Evolutionary conservation across 2,113 vertebrate species (phyloP).

Genomic region (Sporophila hypoxantha): DNA sequence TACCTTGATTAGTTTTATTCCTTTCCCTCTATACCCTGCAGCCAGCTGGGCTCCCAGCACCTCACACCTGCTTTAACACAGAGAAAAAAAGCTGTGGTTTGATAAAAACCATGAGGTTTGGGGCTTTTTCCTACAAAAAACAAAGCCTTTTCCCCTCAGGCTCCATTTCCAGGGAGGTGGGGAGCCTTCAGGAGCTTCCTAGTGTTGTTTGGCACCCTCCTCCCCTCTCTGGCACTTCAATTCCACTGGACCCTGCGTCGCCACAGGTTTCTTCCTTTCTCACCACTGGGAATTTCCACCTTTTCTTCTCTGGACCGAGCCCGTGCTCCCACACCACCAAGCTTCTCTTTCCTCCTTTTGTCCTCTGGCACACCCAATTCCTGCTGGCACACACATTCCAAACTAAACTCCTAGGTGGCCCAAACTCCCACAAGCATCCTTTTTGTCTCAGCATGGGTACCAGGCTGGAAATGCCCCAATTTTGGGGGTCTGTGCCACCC

Average conservation of each 20-base stretch:
- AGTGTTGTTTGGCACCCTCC: background rate
- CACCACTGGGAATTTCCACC: slow-evolving; percentile 5
- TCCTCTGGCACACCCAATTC: background rate
- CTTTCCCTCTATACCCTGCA: background rate
- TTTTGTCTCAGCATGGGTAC: accelerated
- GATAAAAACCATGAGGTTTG: background rate
- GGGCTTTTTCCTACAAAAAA: background rate
- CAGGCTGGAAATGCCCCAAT: background rate
- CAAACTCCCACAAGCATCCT: background rate
- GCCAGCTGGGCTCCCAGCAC: background rate
- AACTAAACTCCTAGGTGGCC: background rate
- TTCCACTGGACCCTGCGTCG: accelerated
- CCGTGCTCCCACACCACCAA: accelerated
- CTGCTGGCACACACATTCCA: background rate
- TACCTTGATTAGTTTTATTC: background rate
- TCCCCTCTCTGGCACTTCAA: background rate
- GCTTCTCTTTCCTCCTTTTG: slow-evolving; percentile 24
- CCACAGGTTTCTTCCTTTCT: slow-evolving; percentile 26
- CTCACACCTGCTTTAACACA: background rate
- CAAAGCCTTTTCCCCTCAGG: background rate
- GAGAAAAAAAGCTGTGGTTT: background rate
- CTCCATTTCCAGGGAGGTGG: background rate
- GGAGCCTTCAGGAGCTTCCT: background rate
- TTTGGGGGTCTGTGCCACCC: background rate
- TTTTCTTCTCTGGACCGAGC: slow-evolving; percentile 5